Percentiles rank a stretch among this genome's conserved stretches.
These are phyloP conservation scores for Anoplopoma fimbria DNA, from an alignment of 2,113 vertebrate species.

Conservation along the genomic window DNA sequence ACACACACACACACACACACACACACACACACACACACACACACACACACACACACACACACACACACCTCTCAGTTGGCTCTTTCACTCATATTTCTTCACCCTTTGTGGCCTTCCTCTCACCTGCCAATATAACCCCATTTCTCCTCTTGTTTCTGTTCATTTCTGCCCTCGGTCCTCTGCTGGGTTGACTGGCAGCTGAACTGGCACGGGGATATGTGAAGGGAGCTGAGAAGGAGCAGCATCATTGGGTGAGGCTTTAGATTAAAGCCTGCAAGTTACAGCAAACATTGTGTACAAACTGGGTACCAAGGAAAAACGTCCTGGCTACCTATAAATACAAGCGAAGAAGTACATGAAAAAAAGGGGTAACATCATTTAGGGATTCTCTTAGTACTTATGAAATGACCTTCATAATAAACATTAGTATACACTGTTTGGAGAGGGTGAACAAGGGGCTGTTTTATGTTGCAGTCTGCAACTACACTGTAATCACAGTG, in stretches of 20 bases:
- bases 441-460: neutral
- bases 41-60: slow-evolving; percentile 12
- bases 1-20: slow-evolving; percentile 19
- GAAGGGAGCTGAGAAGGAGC: slow-evolving; percentile 12
- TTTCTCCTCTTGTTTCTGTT: slow-evolving; percentile 36
- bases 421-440: neutral
- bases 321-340: neutral
- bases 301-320: neutral
- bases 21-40: slow-evolving; percentile 6
- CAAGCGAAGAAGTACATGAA: neutral
- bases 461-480: neutral
- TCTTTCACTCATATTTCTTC: slow-evolving; percentile 58
- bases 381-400: neutral
- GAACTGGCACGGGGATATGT: neutral
- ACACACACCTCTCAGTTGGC: slow-evolving; percentile 8
- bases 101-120: slow-evolving; percentile 58
- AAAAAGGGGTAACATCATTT: neutral
- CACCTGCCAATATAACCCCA: slow-evolving; percentile 54
- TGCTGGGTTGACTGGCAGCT: slow-evolving; percentile 48
- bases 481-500: neutral
- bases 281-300: neutral
- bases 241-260: neutral
- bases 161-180: slow-evolving; percentile 36
- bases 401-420: neutral
- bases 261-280: neutral